phyloP scores from a whole-genome alignment of 2,113 vertebrate genomes.

The Microcebus tavaratra region DNA sequence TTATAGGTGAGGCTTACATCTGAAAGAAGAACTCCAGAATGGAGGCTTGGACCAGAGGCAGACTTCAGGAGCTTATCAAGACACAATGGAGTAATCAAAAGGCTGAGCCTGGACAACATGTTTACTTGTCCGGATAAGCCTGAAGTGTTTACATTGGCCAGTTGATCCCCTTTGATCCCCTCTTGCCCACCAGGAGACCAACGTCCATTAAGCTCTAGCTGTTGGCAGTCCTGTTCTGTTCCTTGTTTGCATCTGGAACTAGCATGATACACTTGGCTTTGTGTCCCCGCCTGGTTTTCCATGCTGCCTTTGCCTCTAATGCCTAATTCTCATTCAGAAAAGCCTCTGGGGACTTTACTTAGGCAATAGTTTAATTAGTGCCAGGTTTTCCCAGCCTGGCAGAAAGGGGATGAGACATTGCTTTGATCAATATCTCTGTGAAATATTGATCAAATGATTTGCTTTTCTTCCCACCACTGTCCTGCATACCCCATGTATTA shows the following conservation, averaged over 20 bases:
- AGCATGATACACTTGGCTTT: neutral
- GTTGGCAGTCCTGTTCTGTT: conserved; percentile 11
- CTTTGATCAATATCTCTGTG: conserved; percentile 50
- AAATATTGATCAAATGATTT: neutral
- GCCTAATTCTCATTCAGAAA: conserved; percentile 48
- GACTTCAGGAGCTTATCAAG: conserved; percentile 29
- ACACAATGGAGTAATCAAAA: conserved; percentile 12
- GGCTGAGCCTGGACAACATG: conserved; percentile 7
- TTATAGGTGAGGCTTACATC: neutral
- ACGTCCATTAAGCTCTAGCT: conserved; percentile 18
- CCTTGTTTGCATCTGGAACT: conserved; percentile 46
- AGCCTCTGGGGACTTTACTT: conserved; percentile 43
- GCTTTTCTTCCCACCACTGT: neutral
- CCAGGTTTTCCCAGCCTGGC: conserved; percentile 39
- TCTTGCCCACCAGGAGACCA: neutral
- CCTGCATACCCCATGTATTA: neutral
- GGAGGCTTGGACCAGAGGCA: neutral
- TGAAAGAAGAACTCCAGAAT: neutral
- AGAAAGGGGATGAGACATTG: neutral
- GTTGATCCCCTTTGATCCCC: conserved; percentile 12
- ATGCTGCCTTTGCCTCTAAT: neutral
- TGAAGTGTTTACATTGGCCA: conserved; percentile 15
- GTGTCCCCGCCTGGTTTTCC: conserved; percentile 49
- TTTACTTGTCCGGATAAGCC: conserved; percentile 49
- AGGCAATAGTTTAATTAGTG: conserved; percentile 43